A percentile compares a stretch with the other conserved stretches of the same genome.
Conservation (phyloP, 2,888 invertebrate species). For the Scaeva pyrastri region DNA sequence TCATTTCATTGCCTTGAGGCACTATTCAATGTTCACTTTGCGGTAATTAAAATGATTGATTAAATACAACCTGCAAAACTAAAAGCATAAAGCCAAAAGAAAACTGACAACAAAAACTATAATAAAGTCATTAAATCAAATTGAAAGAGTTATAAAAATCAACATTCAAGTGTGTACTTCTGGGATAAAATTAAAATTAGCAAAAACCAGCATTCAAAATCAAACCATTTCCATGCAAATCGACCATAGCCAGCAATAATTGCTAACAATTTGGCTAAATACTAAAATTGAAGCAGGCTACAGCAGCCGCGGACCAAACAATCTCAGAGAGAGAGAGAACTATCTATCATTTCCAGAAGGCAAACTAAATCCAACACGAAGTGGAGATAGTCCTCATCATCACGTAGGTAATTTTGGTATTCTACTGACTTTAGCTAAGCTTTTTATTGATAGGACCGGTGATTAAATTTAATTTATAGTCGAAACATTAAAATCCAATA, state of each 20-base stretch:
- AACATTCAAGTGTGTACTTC: neutral
- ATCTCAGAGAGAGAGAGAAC: neutral
- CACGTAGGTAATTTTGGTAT: neutral
- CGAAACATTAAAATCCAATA: neutral
- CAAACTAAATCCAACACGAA: conserved; percentile 18
- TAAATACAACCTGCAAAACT: conserved; percentile 10
- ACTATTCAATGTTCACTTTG: conserved; percentile 19
- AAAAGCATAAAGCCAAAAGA: neutral
- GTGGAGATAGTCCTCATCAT: neutral
- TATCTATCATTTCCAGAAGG: neutral
- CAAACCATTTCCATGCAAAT: conserved; percentile 1
- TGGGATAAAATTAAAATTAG: neutral
- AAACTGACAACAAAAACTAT: neutral
- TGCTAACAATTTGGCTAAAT: conserved; percentile 14
- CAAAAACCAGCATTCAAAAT: conserved; percentile 20
- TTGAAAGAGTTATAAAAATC: conserved; percentile 21
- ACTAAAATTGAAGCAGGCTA: neutral
- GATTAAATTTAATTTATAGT: conserved; percentile 22
- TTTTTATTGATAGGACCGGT: conserved; percentile 15
- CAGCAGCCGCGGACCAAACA: neutral
- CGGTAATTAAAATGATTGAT: conserved; percentile 40
- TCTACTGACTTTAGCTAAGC: neutral
- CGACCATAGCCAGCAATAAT: conserved; percentile 23
- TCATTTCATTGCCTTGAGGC: neutral
- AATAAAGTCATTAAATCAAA: conserved; percentile 24